phyloP scores from a whole-genome alignment of 2,797 vertebrate species.

The Eulemur albifrons region DNA sequence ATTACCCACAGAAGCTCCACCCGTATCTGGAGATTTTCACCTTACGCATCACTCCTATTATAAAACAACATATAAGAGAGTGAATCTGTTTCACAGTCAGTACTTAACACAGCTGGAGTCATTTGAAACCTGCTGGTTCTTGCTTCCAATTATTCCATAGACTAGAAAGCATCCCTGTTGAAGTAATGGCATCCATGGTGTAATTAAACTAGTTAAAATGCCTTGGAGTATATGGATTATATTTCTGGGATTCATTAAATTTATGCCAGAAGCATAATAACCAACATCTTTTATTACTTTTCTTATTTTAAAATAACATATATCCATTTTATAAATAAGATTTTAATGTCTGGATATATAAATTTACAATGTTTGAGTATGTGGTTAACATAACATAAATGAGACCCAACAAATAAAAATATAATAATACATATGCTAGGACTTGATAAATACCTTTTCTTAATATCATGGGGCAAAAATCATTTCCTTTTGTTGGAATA shows the following conservation, averaged over 20 bases:
- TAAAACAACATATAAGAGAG: slow-evolving; percentile 72
- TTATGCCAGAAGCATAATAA: slow-evolving; percentile 72
- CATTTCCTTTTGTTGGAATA: not conserved
- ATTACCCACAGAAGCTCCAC: slow-evolving; percentile 24
- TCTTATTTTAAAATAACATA: slow-evolving; percentile 47
- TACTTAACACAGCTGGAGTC: slow-evolving; percentile 78
- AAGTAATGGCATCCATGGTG: slow-evolving; percentile 77
- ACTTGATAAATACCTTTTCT: not conserved
- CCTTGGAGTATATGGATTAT: slow-evolving; percentile 67
- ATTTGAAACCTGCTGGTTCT: slow-evolving; percentile 81
- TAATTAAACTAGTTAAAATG: slow-evolving; percentile 82
- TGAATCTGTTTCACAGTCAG: slow-evolving; percentile 74
- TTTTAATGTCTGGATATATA: not conserved
- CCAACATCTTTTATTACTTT: slow-evolving; percentile 64
- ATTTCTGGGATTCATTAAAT: slow-evolving; percentile 72
- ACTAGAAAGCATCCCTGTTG: slow-evolving; percentile 75
- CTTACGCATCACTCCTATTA: slow-evolving; percentile 65
- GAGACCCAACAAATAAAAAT: not conserved
- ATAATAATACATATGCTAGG: not conserved
- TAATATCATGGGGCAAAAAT: not conserved
- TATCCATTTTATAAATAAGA: not conserved
- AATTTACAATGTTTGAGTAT: not conserved
- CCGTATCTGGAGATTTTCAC: slow-evolving; percentile 54
- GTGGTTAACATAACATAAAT: not conserved
- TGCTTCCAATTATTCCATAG: slow-evolving; percentile 83